Conservation (phyloP, 2,797 vertebrate species). For the Podargus strigoides region DNA sequence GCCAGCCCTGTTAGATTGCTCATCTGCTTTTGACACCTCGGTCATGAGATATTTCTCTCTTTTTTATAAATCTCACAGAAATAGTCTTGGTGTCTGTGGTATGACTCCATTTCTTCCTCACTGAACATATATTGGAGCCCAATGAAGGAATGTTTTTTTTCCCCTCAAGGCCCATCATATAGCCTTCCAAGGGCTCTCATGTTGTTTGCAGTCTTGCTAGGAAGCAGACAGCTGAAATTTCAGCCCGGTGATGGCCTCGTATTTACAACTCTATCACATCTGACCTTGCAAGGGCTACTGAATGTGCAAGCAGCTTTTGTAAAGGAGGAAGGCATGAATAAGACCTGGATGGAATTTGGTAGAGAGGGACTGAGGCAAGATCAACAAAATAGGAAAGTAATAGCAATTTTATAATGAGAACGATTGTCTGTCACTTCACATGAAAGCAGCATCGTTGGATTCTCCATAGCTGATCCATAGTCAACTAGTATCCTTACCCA, state of each 20-base stretch:
- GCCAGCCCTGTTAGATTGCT: neutral
- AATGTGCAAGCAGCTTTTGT: neutral
- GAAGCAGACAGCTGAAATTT: neutral
- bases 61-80: neutral
- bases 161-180: neutral
- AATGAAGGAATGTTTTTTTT: neutral
- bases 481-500: neutral
- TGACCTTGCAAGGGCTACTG: neutral
- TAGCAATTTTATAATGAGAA: neutral
- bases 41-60: neutral
- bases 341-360: neutral
- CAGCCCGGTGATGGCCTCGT: neutral
- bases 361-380: neutral
- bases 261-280: neutral
- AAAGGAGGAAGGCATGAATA: neutral
- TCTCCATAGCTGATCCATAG: neutral
- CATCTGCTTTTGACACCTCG: neutral
- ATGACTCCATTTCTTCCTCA: neutral
- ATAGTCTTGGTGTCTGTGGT: neutral
- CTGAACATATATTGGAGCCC: neutral
- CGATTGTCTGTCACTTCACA: neutral
- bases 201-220: neutral
- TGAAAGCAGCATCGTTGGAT: neutral
- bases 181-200: neutral
- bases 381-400: neutral